Evolutionary conservation across 2,797 vertebrate species (phyloP).

Genomic region (Yasuhikotakia modesta): DNA sequence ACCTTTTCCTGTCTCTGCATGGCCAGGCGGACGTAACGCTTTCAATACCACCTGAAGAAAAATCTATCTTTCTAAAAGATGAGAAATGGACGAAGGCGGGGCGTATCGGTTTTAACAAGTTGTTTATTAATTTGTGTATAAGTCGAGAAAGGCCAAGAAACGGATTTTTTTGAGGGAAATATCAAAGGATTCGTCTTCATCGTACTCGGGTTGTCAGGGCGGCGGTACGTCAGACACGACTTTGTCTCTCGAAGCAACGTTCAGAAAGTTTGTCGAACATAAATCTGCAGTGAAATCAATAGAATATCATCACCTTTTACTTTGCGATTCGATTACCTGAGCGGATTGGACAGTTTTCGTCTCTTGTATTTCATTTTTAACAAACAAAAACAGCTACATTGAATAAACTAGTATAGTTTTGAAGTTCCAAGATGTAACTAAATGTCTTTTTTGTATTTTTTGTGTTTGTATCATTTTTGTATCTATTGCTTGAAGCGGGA

Average conservation of each 20-base stretch:
- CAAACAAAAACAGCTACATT: not conserved
- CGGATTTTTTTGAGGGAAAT: not conserved
- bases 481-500: not conserved
- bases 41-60: constrained; percentile 10
- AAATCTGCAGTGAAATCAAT: constrained; percentile 13
- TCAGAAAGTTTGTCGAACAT: constrained; percentile 8
- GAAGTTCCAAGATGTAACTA: not conserved
- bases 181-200: constrained; percentile 40
- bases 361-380: not conserved
- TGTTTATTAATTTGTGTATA: constrained; percentile 2
- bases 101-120: constrained; percentile 27
- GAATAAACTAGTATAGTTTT: not conserved
- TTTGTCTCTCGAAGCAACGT: not conserved
- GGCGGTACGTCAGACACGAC: not conserved
- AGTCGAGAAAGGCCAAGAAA: constrained; percentile 35
- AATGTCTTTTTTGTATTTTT: not conserved
- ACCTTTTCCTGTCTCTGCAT: constrained; percentile 34
- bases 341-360: constrained; percentile 7
- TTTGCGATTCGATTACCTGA: constrained; percentile 1
- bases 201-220: not conserved
- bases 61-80: constrained; percentile 25
- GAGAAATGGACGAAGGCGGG: constrained; percentile 6
- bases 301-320: constrained; percentile 26
- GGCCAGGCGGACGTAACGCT: constrained; percentile 26
- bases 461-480: too few species aligned